Base-by-base conservation (phyloP, 2,113 vertebrate species). In the Corythaixoides concolor region DNA sequence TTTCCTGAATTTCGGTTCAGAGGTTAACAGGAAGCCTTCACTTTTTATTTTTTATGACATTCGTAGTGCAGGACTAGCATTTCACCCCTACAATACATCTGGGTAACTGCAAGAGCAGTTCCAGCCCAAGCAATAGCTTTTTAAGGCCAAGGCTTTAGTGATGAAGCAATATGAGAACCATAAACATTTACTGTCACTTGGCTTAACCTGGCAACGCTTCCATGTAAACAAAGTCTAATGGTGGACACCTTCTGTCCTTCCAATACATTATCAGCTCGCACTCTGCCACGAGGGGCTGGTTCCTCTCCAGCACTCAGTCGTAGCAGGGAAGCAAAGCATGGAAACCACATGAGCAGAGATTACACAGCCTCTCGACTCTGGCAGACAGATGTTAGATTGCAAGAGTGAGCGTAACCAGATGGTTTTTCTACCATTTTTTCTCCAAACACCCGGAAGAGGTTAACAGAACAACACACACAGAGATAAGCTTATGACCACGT, bases 381-480 rank as follows among this genome's bases (percentile, higher is more conserved):
- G 78, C 67, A 90, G 75, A 45, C 96, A 96, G 91, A 95, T 95
- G 93, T 63, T 86, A 52, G 56, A 43, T 73, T 43, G 88, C 79
- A 90, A 69, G 70, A 59, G 18, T 59, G 73, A 94, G 37, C 1
- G 1, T 24, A 62, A 93, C 56, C 85, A 91, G 75, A 83, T 93
- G 90, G 5, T 4, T 68, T 81, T 63, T 55, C 63, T 88, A 41
- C 56, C 64, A 33, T n/a, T 73, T 68, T 95, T 93, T 16, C 27
- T 59, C 50, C 30, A 18, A 20, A 85, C 55, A 26, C 14, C 33
- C 28, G 63, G 27, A 82, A 68, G 41, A 85, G 2, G 30, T 64
- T 72, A 95, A 74, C 39, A 70, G 58, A 75, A 74, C 3, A 10
- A 66, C 83, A 87, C 60, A 78, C 8, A 13, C 0, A 53, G 7